Percentiles rank a stretch among this genome's conserved stretches.
These are phyloP conservation scores for Arizona elegans DNA, from an alignment of 2,113 vertebrate species.

Conservation along the genomic window DNA sequence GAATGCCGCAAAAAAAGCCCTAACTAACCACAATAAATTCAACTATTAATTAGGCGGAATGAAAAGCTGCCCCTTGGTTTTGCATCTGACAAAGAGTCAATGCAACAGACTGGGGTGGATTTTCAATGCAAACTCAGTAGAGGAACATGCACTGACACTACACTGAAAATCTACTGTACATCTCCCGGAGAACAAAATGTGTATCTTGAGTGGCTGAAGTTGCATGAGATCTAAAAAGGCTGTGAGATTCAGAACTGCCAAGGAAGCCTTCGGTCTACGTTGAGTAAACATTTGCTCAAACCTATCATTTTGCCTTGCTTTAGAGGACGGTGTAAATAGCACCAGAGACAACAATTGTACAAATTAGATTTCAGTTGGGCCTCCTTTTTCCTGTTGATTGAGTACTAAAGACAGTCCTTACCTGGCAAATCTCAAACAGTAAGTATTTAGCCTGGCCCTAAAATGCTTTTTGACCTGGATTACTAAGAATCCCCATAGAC, in stretches of 20 bases:
- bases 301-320: not conserved
- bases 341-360: not conserved
- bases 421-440: not conserved
- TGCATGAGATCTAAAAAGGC: not conserved
- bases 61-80: not conserved
- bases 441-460: not conserved
- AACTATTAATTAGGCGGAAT: not conserved
- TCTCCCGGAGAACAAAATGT: not conserved
- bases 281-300: not conserved
- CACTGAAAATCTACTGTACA: not conserved
- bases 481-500: too few species aligned
- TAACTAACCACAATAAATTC: conserved; percentile 9
- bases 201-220: not conserved
- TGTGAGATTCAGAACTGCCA: not conserved
- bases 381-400: not conserved
- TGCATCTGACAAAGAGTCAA: not conserved
- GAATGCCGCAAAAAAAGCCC: not conserved
- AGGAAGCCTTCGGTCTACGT: not conserved
- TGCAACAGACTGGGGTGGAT: not conserved
- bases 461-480: too few species aligned
- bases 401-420: not conserved
- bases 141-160: not conserved
- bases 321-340: not conserved
- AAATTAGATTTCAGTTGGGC: not conserved
- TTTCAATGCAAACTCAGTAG: too few species aligned